phyloP scores from a whole-genome alignment of 35 echinoderm and acorn worm genomes.

The Eucidaris tribuloides region DNA sequence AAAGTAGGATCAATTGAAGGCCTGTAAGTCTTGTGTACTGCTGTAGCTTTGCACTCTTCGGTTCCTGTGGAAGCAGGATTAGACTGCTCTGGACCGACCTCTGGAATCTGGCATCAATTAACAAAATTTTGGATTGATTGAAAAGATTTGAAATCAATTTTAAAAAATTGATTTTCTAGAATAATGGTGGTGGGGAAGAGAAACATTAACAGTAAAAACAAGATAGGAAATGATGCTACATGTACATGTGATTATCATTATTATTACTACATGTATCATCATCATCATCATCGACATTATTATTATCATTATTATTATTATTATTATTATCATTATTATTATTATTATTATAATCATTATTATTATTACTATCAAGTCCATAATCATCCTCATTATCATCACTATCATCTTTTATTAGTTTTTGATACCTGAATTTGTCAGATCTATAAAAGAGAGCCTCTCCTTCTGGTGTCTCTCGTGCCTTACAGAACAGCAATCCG shows the following conservation, averaged over 20 bases:
- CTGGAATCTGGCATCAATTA: too few species aligned
- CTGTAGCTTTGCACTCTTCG: too few species aligned
- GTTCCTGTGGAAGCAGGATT: too few species aligned
- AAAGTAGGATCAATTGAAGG: too few species aligned
- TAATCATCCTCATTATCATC: neutral
- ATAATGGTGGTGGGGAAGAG: too few species aligned
- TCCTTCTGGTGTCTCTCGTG: constrained; percentile 53
- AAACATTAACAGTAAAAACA: too few species aligned
- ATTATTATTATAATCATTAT: neutral
- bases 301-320: neutral
- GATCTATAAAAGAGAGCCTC: constrained; percentile 80
- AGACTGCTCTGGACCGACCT: too few species aligned
- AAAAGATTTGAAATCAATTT: too few species aligned
- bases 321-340: neutral
- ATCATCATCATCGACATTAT: neutral
- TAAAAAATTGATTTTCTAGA: too few species aligned
- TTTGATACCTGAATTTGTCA: constrained; percentile 67
- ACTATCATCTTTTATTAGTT: neutral
- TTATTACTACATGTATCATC: neutral
- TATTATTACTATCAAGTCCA: neutral
- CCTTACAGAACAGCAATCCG: constrained; percentile 53
- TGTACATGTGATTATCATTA: neutral
- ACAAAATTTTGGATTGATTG: too few species aligned
- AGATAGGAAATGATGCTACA: too few species aligned
- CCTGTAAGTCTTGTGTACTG: too few species aligned